Evolutionary conservation across 2,888 invertebrate genomes (phyloP).

Genomic region (Mesopsocus fuscifrons): DNA sequence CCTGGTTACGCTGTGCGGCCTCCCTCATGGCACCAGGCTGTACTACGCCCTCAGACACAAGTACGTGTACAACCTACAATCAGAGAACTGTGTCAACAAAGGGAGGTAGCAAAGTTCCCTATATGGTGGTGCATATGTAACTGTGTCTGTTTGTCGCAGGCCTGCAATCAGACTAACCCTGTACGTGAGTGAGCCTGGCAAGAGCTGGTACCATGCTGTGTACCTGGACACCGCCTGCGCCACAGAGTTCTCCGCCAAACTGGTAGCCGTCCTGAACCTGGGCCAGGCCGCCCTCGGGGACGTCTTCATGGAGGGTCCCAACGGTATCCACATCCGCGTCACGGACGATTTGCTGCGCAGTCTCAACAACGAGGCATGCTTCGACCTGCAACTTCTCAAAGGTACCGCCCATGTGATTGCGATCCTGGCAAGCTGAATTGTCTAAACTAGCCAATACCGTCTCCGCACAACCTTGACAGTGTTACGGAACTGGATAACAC

Average conservation of each 20-base stretch:
- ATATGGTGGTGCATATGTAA: no score
- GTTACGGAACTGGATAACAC: no score
- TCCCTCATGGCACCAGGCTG: conserved; percentile 84
- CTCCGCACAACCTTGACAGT: no score
- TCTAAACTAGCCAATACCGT: no score
- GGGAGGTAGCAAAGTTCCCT: neutral
- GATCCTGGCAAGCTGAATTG: no score
- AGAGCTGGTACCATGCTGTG: conserved; percentile 55
- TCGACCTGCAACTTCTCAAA: conserved; percentile 36
- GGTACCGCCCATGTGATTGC: no score
- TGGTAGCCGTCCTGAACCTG: conserved; percentile 26
- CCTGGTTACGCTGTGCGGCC: conserved; percentile 82
- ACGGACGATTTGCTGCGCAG: conserved; percentile 73
- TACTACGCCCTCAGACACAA: conserved; percentile 77
- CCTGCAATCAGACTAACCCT: conserved; percentile 52
- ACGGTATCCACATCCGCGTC: conserved; percentile 63
- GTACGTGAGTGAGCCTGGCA: conserved; percentile 49
- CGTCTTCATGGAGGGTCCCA: conserved; percentile 63
- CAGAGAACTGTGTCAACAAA: neutral
- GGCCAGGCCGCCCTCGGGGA: conserved; percentile 27
- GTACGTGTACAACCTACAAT: conserved; percentile 30
- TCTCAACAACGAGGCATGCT: conserved; percentile 59
- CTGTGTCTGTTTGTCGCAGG: no score
- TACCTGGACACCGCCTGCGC: conserved; percentile 52
- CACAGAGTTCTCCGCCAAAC: conserved; percentile 13